Evolutionary conservation across 2,888 invertebrate species (phyloP).

Genomic region (Rhagophthalmus giganteus): DNA sequence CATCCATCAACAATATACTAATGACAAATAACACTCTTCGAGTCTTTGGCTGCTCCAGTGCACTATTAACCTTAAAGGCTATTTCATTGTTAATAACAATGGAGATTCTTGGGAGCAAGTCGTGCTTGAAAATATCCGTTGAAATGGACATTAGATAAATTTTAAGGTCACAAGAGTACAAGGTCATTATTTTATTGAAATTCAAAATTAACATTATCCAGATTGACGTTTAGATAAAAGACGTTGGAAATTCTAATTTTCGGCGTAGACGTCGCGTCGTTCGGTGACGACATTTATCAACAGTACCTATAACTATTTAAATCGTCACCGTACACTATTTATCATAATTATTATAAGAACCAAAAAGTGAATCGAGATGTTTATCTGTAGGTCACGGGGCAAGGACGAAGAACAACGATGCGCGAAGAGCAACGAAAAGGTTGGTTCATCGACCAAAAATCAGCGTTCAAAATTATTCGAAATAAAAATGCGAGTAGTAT

Average conservation of each 20-base stretch:
- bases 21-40: constrained; percentile 18
- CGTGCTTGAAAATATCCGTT: not conserved
- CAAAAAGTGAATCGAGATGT: too few species aligned
- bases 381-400: too few species aligned
- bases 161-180: not conserved
- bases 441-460: too few species aligned
- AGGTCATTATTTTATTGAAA: not conserved
- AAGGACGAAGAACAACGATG: too few species aligned
- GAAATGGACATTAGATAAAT: not conserved
- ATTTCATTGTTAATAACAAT: not conserved
- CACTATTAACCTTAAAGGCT: constrained; percentile 24
- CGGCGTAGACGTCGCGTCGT: not conserved
- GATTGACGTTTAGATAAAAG: not conserved
- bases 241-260: too few species aligned
- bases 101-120: not conserved
- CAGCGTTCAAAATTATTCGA: too few species aligned
- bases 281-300: too few species aligned
- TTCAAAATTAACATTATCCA: not conserved
- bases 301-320: too few species aligned
- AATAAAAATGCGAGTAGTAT: too few species aligned
- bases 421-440: too few species aligned
- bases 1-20: constrained; percentile 21
- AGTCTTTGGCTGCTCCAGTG: constrained; percentile 12
- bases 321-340: too few species aligned
- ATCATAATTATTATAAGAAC: too few species aligned